Evolutionary conservation across 1,140 invertebrate species (phyloP), one percentile per base, ranked within the genome.

Genomic region (Aphelinus certus): DNA sequence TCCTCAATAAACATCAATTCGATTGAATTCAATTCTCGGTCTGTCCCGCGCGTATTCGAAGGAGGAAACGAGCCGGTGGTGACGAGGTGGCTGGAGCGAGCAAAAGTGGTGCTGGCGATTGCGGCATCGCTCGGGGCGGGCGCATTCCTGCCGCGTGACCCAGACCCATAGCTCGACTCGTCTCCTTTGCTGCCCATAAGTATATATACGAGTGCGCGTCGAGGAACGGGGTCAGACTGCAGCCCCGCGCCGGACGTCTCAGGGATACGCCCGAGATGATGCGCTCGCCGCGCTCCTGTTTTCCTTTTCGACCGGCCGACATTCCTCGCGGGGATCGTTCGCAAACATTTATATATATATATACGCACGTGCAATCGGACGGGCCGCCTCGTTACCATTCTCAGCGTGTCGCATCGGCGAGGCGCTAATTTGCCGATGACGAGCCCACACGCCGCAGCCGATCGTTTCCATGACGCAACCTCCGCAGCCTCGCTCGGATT

Each of bases 11-110:
- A 26, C 26, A 26, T 26, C 26, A 26, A 26, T 26, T 26, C 26
- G 26, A 26, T 26, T 26, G 0, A 26, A 26, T 26, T 26, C 26
- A 26, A 26, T 53, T 9, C 51, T 53, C 51, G 4, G 9, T 53
- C 51, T 9, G 4, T 55, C 48, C 69, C 73, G 76, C 78, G 56
- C 76, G 78, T 77, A 75, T 77, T 71, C 70, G 73, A 73, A 43
- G 58, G 75, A 64, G 75, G 72, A 78, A 72, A 63, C 10, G 56
- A 1, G 63, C 9, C 45, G 7, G 53, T 1, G 46, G 2, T 3
- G 26, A 67, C 1, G 7, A 7, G 3, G n/a, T 60, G 55, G 63
- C 65, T 7, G 47, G 66, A 43, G 7, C 49, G 48, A 10, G 64
- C 10, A 49, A 74, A 73, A 75, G 3, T 69, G 61, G 73, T 75